phyloP scores from a whole-genome alignment of 2,113 vertebrate genomes.

The Pelecanus crispus region DNA sequence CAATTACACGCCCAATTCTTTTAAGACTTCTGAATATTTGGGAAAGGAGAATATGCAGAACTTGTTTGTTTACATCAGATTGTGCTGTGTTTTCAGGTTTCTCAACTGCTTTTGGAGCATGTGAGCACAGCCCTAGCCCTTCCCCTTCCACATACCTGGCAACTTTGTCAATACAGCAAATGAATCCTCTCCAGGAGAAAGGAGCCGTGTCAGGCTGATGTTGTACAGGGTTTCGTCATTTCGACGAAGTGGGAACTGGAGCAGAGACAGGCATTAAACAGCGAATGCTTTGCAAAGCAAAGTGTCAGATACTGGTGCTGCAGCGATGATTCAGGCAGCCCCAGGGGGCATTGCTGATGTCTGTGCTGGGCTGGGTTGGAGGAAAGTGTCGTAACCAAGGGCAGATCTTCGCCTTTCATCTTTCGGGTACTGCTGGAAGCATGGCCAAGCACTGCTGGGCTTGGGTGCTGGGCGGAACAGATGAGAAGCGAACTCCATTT shows the following conservation, averaged over 20 bases:
- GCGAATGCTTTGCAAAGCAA: not conserved
- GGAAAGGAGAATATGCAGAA: conserved; percentile 40
- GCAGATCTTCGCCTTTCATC: not conserved
- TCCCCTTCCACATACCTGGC: conserved; percentile 37
- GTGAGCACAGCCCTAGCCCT: conserved; percentile 11
- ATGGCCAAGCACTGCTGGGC: not conserved
- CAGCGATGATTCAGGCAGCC: not conserved
- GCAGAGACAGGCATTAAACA: not conserved
- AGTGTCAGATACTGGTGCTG: not conserved
- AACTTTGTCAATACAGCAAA: not conserved
- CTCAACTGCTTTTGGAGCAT: conserved; percentile 17
- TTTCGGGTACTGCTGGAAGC: not conserved
- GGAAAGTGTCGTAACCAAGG: not conserved
- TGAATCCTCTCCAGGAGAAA: not conserved
- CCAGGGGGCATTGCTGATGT: not conserved
- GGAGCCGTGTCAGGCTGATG: not conserved
- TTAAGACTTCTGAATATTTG: conserved; percentile 51
- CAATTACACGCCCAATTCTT: conserved; percentile 60
- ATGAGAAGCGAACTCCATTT: not conserved
- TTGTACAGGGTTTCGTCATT: not conserved
- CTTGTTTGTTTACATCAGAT: conserved; percentile 58
- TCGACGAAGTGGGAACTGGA: not conserved
- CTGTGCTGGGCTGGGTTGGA: not conserved
- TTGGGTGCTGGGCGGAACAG: not conserved
- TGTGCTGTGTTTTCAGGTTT: conserved; percentile 43